Percentiles rank a stretch among this genome's conserved stretches.
Evolutionary conservation across 2,888 invertebrate species (phyloP).

Genomic region (Aplocera efformata): DNA sequence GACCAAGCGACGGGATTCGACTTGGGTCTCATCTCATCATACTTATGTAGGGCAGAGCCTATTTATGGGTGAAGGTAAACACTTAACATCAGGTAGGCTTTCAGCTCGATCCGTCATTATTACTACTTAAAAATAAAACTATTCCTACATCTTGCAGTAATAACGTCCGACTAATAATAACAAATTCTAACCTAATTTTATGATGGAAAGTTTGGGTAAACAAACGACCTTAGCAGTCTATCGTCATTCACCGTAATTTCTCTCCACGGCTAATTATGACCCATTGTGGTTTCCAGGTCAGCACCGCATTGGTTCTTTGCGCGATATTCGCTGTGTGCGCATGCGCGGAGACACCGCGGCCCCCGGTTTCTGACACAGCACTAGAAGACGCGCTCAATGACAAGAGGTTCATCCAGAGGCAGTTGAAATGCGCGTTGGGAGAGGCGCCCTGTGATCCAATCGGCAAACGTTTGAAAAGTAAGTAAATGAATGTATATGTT

Average conservation of each 20-base stretch:
- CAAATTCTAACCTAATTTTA: too few species aligned
- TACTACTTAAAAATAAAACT: too few species aligned
- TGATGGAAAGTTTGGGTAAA: too few species aligned
- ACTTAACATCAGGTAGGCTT: too few species aligned
- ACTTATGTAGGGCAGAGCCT: too few species aligned
- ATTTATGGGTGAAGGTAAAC: too few species aligned
- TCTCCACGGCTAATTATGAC: conserved; percentile 1
- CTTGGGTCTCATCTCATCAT: too few species aligned
- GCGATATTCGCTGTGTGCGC: conserved; percentile 42
- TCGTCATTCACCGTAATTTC: not conserved
- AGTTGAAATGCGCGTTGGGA: conserved; percentile 86
- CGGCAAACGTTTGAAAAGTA: conserved; percentile 86
- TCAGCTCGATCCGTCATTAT: too few species aligned
- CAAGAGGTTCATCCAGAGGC: conserved; percentile 85
- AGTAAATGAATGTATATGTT: conserved; percentile 34
- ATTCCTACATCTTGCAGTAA: too few species aligned
- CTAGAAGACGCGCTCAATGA: conserved; percentile 85
- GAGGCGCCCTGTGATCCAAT: conserved; percentile 88
- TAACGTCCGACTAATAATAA: too few species aligned
- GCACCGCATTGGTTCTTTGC: conserved; percentile 39
- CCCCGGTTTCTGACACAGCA: conserved; percentile 82
- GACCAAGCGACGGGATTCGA: too few species aligned
- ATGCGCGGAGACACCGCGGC: conserved; percentile 41
- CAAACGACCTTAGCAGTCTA: too few species aligned
- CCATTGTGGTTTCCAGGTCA: conserved; percentile 43